These are phyloP conservation scores for Lepidothrix coronata DNA, from an alignment of 2,113 vertebrate genomes.

Conservation along the genomic window DNA sequence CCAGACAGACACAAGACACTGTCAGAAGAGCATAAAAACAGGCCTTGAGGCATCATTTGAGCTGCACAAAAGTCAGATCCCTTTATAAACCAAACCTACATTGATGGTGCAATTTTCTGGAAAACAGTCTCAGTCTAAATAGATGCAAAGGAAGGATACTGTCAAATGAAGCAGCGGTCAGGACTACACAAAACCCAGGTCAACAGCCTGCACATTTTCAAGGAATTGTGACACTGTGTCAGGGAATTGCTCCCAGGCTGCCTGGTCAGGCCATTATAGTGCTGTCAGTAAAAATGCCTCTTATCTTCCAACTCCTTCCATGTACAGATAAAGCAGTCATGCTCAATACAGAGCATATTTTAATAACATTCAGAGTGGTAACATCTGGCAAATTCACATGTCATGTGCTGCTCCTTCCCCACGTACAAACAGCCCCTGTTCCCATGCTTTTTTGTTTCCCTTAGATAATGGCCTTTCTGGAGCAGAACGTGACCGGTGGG, in stretches of 20 bases:
- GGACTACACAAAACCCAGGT: not conserved
- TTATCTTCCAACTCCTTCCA: conserved; percentile 4
- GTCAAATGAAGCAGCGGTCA: not conserved
- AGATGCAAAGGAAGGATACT: not conserved
- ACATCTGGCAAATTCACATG: conserved; percentile 61
- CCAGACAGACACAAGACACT: not conserved
- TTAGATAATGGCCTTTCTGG: conserved; percentile 27
- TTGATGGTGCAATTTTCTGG: not conserved
- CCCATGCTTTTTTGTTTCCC: conserved; percentile 36
- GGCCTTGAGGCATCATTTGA: not conserved
- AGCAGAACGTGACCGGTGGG: accelerated
- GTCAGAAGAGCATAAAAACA: not conserved
- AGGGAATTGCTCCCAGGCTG: not conserved
- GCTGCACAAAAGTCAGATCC: not conserved
- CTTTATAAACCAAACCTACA: not conserved
- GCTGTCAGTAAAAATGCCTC: not conserved
- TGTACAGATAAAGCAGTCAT: accelerated
- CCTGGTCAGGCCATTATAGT: not conserved
- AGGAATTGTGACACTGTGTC: not conserved
- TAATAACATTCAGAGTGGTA: conserved; percentile 37
- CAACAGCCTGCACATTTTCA: not conserved
- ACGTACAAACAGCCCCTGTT: not conserved
- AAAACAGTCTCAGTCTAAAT: not conserved
- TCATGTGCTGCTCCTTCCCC: not conserved
- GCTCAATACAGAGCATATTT: not conserved